These are phyloP conservation scores for Chaetops frenatus DNA, from an alignment of 2,113 vertebrate genomes.

Conservation along the genomic window DNA sequence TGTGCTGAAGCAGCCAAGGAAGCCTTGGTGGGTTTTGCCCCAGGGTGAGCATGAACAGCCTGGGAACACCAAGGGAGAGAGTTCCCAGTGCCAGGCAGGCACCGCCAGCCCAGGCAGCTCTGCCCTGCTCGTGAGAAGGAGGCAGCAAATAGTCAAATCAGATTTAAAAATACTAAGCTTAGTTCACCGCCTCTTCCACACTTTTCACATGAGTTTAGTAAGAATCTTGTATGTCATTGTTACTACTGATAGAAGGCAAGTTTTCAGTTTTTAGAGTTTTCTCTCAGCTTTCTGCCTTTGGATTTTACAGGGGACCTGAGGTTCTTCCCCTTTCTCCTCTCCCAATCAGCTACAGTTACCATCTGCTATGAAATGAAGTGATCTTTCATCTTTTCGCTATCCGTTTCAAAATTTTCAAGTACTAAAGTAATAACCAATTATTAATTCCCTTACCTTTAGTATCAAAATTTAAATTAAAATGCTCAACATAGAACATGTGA, in stretches of 20 bases:
- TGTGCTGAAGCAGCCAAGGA: not conserved
- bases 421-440: not conserved
- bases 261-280: not conserved
- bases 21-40: fast-evolving
- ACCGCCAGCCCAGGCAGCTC: not conserved
- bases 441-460: not conserved
- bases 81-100: not conserved
- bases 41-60: not conserved
- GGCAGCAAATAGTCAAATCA: not conserved
- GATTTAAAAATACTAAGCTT: not conserved
- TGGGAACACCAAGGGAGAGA: fast-evolving
- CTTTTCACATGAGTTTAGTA: not conserved
- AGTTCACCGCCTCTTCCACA: not conserved
- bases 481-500: fast-evolving
- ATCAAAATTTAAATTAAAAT: not conserved
- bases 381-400: not conserved
- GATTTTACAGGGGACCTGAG: not conserved
- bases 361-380: not conserved
- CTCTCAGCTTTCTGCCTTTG: not conserved
- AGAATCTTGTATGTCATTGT: not conserved
- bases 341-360: not conserved
- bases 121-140: not conserved
- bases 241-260: not conserved
- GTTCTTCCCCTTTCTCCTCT: not conserved
- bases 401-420: not conserved